phyloP scores from a whole-genome alignment of 2,113 vertebrate genomes.

The Myrmecobius fasciatus region DNA sequence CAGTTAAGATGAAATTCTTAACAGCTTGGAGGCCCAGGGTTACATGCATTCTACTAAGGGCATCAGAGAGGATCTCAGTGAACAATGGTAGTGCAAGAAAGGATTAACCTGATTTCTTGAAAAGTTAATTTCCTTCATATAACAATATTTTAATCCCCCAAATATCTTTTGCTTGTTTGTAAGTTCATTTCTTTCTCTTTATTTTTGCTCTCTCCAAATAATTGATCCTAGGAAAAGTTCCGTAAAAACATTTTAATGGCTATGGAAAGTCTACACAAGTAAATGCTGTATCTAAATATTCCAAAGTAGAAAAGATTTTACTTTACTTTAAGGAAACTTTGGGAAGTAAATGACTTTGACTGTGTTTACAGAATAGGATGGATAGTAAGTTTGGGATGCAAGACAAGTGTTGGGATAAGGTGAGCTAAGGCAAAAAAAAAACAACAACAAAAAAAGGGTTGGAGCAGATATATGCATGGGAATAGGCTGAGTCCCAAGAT shows the following conservation, averaged over 20 bases:
- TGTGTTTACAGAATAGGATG: background rate
- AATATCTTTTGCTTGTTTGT: conserved; percentile 31
- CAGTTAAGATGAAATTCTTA: background rate
- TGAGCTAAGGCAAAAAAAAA: background rate
- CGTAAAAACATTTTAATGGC: background rate
- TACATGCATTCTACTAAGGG: background rate
- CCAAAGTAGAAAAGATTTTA: background rate
- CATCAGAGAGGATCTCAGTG: background rate
- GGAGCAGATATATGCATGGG: background rate
- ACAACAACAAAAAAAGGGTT: background rate
- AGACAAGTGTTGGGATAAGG: background rate
- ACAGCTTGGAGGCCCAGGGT: background rate
- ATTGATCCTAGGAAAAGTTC: background rate
- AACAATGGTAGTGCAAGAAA: background rate
- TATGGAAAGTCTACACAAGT: background rate
- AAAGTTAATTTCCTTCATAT: conserved; percentile 40
- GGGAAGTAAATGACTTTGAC: background rate
- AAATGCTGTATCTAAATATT: background rate
- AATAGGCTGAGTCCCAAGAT: background rate
- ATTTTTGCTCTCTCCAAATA: conserved; percentile 43
- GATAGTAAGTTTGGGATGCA: background rate
- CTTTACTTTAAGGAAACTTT: background rate
- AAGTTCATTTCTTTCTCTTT: conserved; percentile 33
- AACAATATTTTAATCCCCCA: background rate
- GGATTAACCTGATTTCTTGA: conserved; percentile 33